A percentile compares a stretch with the other conserved stretches of the same genome.
Evolutionary conservation across 1,140 invertebrate genomes (phyloP).

Genomic region (Aphaenogaster ashmeadi): DNA sequence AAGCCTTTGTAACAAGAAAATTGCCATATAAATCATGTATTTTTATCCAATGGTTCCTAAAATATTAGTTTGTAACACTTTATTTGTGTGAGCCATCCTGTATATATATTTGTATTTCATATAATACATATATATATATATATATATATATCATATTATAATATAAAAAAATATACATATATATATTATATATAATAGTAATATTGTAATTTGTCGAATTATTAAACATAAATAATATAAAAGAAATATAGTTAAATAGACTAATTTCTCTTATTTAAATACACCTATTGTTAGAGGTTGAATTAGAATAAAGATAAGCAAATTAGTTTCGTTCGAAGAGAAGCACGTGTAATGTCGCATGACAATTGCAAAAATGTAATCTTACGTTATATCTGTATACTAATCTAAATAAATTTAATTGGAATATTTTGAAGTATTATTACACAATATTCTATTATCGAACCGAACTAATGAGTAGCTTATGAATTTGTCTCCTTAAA

Average conservation of each 20-base stretch:
- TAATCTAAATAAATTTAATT: not conserved
- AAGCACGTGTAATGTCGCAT: not conserved
- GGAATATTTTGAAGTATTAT: not conserved
- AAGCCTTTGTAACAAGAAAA: too few species aligned
- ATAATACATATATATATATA: not conserved
- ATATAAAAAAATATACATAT: not conserved
- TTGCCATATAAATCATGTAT: too few species aligned
- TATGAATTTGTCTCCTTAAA: not conserved
- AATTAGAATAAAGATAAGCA: not conserved
- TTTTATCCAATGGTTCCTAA: too few species aligned
- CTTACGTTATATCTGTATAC: not conserved
- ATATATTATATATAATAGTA: not conserved
- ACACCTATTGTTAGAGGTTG: not conserved
- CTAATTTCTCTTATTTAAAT: not conserved
- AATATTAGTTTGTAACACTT: too few species aligned
- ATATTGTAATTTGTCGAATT: not conserved
- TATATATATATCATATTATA: too few species aligned
- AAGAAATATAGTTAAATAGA: not conserved
- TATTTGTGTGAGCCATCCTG: too few species aligned
- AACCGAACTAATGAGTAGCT: not conserved
- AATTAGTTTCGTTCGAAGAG: not conserved
- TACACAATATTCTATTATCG: not conserved
- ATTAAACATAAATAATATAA: not conserved
- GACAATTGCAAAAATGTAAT: not conserved
- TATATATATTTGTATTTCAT: not conserved